Conservation (phyloP, 1,140 invertebrate species). For the Plodia interpunctella region DNA sequence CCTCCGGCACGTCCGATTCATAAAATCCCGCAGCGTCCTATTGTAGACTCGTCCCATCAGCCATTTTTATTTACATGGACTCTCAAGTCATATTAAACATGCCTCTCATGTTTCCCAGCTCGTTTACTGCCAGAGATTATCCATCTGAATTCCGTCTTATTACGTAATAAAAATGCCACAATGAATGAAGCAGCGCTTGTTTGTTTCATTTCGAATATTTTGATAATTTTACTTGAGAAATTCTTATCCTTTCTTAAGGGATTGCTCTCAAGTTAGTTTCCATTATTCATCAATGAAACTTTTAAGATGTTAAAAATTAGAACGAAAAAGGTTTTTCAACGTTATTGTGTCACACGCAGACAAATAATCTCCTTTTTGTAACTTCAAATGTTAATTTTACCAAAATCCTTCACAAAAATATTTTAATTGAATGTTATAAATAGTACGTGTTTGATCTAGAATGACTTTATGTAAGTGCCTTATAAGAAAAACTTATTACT, state of each 20-base stretch:
- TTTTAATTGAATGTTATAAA: too few species aligned
- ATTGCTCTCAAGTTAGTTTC: conserved; percentile 13
- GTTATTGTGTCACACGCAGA: too few species aligned
- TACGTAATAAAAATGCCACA: conserved; percentile 55
- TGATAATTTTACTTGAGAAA: conserved; percentile 41
- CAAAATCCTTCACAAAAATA: too few species aligned
- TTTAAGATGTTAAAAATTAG: neutral
- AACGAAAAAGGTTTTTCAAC: neutral
- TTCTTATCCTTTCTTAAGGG: conserved; percentile 27
- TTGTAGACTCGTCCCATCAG: too few species aligned
- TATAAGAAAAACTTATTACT: too few species aligned
- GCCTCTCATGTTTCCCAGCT: conserved; percentile 33
- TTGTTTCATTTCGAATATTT: conserved; percentile 37
- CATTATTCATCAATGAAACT: conserved; percentile 12
- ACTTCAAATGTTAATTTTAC: too few species aligned
- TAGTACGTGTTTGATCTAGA: too few species aligned
- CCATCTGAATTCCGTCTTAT: conserved; percentile 49
- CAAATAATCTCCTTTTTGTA: too few species aligned
- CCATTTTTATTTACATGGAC: too few species aligned
- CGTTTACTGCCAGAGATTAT: conserved; percentile 48
- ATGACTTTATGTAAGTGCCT: too few species aligned
- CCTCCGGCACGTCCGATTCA: conserved; percentile 10
- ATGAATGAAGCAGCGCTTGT: conserved; percentile 37
- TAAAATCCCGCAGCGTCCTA: neutral
- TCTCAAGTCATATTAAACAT: conserved; percentile 39